Conservation (phyloP, 1,140 invertebrate genomes). For the Drosophila melanogaster region DNA sequence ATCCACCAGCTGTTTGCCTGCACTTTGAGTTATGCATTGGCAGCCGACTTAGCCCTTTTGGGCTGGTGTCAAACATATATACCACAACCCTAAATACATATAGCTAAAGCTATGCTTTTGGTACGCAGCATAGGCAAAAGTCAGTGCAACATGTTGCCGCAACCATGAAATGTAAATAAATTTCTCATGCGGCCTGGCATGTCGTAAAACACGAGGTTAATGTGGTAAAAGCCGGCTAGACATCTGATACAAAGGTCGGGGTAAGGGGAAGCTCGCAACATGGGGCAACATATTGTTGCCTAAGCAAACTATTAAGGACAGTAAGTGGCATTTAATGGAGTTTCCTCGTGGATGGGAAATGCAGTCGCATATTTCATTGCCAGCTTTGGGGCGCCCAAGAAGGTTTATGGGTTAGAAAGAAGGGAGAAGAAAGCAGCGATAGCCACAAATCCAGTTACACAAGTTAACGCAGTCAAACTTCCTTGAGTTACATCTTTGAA, state of each 20-base stretch:
- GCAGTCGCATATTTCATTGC: constrained; percentile 61
- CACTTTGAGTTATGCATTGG: constrained; percentile 81
- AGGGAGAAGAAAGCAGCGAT: neutral
- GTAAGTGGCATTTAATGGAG: constrained; percentile 78
- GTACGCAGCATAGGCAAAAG: constrained; percentile 14
- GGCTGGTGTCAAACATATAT: constrained; percentile 72
- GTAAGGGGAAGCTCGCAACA: constrained; percentile 1
- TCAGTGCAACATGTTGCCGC: constrained; percentile 78
- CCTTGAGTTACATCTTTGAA: neutral
- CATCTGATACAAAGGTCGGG: constrained; percentile 3
- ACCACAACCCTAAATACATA: constrained; percentile 14
- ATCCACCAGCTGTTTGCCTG: constrained; percentile 68
- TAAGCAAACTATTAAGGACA: constrained; percentile 73
- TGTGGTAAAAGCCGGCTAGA: constrained; percentile 72
- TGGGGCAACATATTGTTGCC: constrained; percentile 66
- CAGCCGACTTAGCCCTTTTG: constrained; percentile 60
- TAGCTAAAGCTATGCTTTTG: constrained; percentile 1
- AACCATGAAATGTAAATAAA: constrained; percentile 81
- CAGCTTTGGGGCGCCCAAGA: constrained; percentile 46
- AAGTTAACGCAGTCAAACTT: neutral
- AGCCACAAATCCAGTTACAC: constrained; percentile 30
- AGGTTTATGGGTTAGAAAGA: constrained; percentile 2
- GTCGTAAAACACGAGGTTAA: constrained; percentile 82
- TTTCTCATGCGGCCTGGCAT: constrained; percentile 78
- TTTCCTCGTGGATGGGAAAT: constrained; percentile 39